Base-by-base conservation (phyloP, 2,888 invertebrate genomes). In the Tryphoninae sp. region DNA sequence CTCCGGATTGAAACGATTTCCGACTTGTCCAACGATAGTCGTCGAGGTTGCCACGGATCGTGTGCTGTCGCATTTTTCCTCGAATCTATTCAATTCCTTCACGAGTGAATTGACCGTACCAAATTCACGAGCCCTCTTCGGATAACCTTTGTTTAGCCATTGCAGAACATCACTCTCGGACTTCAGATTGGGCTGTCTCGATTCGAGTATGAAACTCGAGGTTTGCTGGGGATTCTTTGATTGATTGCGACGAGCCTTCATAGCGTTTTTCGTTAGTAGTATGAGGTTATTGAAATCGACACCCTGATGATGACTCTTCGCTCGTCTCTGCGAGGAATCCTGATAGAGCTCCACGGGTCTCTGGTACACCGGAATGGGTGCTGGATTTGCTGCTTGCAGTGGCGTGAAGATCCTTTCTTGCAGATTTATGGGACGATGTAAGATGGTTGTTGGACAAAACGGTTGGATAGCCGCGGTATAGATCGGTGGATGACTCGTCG, bases 281-380 rank as follows among this genome's bases (percentile, higher is more conserved):
- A 92, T 92, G 4, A 92, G 82, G 83, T 92, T 92, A 55, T 89
- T 91, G 58, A 90, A 91, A 78, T 91, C 91, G 1, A 90, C 91
- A 0, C 91, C 91, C 40, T 89, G 89, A 51, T 62, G 68, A 33
- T 81, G 87, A 71, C 53, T 78, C 62, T 89, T 90, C 7, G 85
- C 82, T 0, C 89, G 84, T 22, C 88, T 88, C 6, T 86, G 84
- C 0, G 85, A 78, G 1, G 87, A 76, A 0, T 91, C 91, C 26
- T 87, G 88, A 22, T 89, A 88, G 4, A 89, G 64, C 65, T 92
- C 91, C 0, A 86, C 80, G 0, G 89, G 89, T 26, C 89, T 86
- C 53, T 92, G 92, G 49, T 91, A 91, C 1, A 91, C 88, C 0
- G 91, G 91, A 74, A 91, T 91, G 2, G 89, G 84, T 4, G 82